These are phyloP conservation scores for Kryptolebias marmoratus DNA, from an alignment of 2,113 vertebrate genomes.

Conservation along the genomic window DNA sequence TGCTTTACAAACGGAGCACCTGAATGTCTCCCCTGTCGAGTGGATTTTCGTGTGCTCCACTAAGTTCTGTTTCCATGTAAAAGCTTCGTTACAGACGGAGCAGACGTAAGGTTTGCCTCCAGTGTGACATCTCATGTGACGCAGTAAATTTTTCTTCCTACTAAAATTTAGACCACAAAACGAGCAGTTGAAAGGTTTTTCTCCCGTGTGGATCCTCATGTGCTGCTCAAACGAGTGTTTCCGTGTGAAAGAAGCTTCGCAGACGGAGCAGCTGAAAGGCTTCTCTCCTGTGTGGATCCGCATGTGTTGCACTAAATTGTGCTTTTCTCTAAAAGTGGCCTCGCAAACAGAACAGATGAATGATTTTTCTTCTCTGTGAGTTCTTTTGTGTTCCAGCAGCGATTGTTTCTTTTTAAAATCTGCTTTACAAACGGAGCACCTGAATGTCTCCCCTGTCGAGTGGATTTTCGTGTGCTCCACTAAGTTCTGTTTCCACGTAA, in stretches of 20 bases:
- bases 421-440: not conserved
- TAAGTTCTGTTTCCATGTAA: not conserved
- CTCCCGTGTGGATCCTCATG: not conserved
- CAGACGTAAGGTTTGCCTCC: not conserved
- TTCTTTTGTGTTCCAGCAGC: not conserved
- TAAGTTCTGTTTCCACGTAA: no score
- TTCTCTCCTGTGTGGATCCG: not conserved
- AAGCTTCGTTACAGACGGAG: not conserved
- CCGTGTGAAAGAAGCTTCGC: not conserved
- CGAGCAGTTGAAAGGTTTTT: conserved; percentile 1
- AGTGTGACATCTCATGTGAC: not conserved
- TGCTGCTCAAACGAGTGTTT: not conserved
- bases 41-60: not conserved
- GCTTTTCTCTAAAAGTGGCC: not conserved
- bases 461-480: no score
- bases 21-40: not conserved
- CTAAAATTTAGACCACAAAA: not conserved
- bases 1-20: conserved; percentile 1
- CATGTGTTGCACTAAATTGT: not conserved
- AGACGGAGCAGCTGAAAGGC: not conserved
- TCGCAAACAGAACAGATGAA: not conserved
- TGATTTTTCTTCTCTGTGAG: not conserved
- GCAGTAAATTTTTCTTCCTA: not conserved
- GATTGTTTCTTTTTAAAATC: not conserved
- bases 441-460: not conserved